Percentiles rank a stretch among this genome's conserved stretches.
These are phyloP conservation scores for Corvus moneduloides DNA, from an alignment of 2,113 vertebrate species.

Conservation along the genomic window DNA sequence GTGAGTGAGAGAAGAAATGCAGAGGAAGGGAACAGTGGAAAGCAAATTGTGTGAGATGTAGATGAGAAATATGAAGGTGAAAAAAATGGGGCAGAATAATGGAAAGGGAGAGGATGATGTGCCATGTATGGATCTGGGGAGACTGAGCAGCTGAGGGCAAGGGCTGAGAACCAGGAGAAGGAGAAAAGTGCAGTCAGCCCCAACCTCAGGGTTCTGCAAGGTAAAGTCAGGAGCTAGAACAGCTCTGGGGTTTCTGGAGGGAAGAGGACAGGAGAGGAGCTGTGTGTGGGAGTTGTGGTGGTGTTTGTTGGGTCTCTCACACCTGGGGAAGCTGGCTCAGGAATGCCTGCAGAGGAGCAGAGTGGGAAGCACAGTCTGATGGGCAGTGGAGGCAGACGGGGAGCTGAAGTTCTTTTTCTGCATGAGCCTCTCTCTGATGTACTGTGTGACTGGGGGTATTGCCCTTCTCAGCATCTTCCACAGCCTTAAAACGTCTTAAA, in stretches of 20 bases:
- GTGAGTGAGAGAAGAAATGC: not conserved
- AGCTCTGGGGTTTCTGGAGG: not conserved
- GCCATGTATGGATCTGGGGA: not conserved
- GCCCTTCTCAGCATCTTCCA: not conserved
- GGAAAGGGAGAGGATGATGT: not conserved
- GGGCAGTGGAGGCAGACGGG: not conserved
- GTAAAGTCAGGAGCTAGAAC: not conserved
- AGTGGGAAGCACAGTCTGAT: not conserved
- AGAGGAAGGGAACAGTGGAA: not conserved
- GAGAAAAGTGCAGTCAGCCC: not conserved
- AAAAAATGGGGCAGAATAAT: not conserved
- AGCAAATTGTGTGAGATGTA: not conserved
- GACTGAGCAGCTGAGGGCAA: slow-evolving; percentile 45
- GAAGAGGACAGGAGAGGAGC: not conserved
- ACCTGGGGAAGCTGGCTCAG: not conserved
- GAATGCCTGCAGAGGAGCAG: not conserved
- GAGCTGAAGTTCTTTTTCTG: not conserved
- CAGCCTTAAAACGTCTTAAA: not conserved
- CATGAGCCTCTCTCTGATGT: not conserved
- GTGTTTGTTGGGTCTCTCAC: not conserved
- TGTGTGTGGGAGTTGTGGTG: not conserved
- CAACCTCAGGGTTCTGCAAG: not conserved
- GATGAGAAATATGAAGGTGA: not conserved
- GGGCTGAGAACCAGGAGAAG: slow-evolving; percentile 32
- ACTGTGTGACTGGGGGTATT: not conserved